Percentiles rank a stretch among this genome's conserved stretches.
Conservation (phyloP, 1,140 invertebrate species). For the Pygmarrhopalites habei region DNA sequence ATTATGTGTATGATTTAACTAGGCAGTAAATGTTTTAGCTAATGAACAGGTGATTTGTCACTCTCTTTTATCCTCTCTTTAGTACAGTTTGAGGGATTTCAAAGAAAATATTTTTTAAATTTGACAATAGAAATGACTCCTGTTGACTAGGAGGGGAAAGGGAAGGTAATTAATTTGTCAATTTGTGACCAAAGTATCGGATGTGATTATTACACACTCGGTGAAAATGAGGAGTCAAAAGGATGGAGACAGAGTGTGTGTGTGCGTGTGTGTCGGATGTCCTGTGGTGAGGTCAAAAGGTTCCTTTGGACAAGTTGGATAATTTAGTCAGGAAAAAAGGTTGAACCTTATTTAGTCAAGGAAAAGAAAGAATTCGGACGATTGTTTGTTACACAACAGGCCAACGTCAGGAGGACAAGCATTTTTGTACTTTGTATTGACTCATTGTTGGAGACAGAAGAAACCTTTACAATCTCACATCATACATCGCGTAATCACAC, state of each 20-base stretch:
- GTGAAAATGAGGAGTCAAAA: neutral
- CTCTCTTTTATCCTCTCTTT: too few relatives aligned
- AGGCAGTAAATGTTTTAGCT: too few relatives aligned
- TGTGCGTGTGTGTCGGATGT: too few relatives aligned
- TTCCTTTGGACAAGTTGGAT: conserved; percentile 14
- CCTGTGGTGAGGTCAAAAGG: conserved; percentile 15
- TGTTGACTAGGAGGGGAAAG: neutral
- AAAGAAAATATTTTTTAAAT: neutral
- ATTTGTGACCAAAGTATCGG: too few relatives aligned
- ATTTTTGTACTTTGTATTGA: neutral
- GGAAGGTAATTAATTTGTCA: conserved; percentile 9
- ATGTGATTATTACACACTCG: neutral
- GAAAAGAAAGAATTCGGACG: conserved; percentile 18
- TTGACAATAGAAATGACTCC: neutral
- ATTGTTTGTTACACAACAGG: conserved; percentile 17
- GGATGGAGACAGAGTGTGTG: conserved; percentile 7
- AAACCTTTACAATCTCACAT: too few relatives aligned
- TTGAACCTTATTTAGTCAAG: conserved; percentile 23
- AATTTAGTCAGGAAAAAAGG: conserved; percentile 28
- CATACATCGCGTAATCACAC: too few relatives aligned
- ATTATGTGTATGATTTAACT: too few relatives aligned
- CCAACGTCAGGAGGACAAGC: neutral
- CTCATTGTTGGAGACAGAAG: neutral
- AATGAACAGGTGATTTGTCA: too few relatives aligned
- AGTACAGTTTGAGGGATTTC: too few relatives aligned